These are phyloP conservation scores for Acropternis orthonyx DNA, from an alignment of 2,797 vertebrate species.

Conservation along the genomic window DNA sequence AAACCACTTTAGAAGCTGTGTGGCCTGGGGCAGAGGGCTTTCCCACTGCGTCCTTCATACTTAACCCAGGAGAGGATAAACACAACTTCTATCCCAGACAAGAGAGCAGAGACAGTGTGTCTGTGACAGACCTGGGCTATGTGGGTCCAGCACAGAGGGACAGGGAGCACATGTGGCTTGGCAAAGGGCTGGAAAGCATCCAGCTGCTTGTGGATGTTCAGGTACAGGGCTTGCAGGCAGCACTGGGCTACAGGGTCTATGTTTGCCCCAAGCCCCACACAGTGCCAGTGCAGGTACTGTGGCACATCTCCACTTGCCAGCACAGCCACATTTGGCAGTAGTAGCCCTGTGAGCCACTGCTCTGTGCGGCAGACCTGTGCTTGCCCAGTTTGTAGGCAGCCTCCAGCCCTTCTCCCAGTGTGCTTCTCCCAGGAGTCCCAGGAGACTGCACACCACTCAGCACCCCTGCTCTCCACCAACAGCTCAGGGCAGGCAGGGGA, in stretches of 20 bases:
- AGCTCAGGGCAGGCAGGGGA: background rate
- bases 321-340: background rate
- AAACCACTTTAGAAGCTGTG: background rate
- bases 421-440: too few relatives aligned
- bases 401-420: background rate
- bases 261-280: background rate
- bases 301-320: background rate
- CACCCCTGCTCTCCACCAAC: background rate
- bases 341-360: accelerated
- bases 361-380: background rate
- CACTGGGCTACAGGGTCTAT: accelerated
- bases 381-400: background rate
- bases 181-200: background rate
- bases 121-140: background rate
- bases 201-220: background rate
- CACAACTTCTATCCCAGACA: background rate
- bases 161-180: background rate
- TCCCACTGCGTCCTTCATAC: background rate
- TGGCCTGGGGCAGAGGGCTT: background rate
- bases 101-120: background rate
- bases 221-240: background rate
- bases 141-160: background rate
- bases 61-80: background rate
- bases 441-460: background rate
- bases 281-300: background rate